These are phyloP conservation scores for Oedothorax gibbosus DNA, from an alignment of 1,140 invertebrate species.

Conservation along the genomic window DNA sequence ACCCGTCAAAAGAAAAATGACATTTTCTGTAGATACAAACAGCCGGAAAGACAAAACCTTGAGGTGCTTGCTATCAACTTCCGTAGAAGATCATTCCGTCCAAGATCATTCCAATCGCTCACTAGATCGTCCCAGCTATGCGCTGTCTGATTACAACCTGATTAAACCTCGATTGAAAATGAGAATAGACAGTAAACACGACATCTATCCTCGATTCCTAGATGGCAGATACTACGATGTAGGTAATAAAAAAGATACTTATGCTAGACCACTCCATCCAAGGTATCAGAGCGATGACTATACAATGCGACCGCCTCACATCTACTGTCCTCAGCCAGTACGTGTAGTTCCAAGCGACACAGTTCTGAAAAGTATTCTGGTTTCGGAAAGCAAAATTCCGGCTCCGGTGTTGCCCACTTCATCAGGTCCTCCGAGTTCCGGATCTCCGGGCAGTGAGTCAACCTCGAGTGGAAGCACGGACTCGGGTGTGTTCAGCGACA, in stretches of 20 bases:
- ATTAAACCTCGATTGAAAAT: conserved; percentile 11
- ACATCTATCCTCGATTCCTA: neutral
- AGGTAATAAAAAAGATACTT: neutral
- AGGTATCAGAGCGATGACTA: neutral
- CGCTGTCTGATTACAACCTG: neutral
- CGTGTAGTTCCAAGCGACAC: neutral
- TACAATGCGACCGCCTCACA: neutral
- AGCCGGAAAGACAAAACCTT: conserved; percentile 13
- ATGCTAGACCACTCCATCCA: neutral
- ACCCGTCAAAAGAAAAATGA: conserved; percentile 18
- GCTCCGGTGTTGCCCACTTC: neutral
- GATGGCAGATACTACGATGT: neutral
- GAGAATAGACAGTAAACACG: neutral
- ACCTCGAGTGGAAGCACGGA: conserved; percentile 46
- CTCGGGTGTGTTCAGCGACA: conserved; percentile 40
- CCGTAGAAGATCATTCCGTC: neutral
- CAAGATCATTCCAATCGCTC: neutral
- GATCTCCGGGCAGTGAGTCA: conserved; percentile 41
- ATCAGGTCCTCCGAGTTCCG: conserved; percentile 16
- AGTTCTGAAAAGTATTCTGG: conserved; percentile 27
- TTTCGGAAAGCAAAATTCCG: neutral
- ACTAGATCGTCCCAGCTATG: neutral
- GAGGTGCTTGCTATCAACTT: conserved; percentile 4
- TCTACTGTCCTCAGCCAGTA: conserved; percentile 5
- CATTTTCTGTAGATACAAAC: neutral